Evolutionary conservation across 2,113 vertebrate genomes (phyloP).

Genomic region (Zapus hudsonius): DNA sequence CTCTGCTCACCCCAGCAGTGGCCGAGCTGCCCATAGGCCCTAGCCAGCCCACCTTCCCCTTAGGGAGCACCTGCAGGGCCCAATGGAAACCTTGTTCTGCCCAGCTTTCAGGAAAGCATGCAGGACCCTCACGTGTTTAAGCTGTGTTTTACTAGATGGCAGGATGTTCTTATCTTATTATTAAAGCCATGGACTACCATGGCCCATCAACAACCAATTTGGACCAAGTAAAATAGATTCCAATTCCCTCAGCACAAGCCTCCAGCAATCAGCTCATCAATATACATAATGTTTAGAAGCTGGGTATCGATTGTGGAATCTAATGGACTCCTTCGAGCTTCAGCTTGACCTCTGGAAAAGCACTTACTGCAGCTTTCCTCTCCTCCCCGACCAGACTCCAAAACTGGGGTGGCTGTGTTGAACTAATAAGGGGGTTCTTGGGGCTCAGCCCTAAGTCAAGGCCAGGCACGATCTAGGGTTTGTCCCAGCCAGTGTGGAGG

Average conservation of each 20-base stretch:
- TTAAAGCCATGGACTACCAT: conserved; percentile 75
- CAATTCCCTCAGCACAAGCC: conserved; percentile 80
- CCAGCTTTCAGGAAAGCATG: conserved; percentile 10
- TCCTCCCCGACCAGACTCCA: conserved; percentile 60
- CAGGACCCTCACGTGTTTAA: conserved; percentile 64
- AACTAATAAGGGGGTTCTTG: conserved; percentile 2
- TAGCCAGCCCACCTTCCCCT: background rate
- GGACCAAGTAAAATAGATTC: conserved; percentile 83
- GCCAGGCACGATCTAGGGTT: background rate
- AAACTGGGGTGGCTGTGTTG: background rate
- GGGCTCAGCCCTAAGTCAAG: conserved; percentile 1
- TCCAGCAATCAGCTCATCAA: conserved; percentile 85
- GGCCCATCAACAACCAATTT: conserved; percentile 83
- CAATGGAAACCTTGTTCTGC: background rate
- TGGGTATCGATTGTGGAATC: conserved; percentile 85
- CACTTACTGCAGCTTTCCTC: conserved; percentile 40
- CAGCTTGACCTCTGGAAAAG: conserved; percentile 78
- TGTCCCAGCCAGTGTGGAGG: background rate
- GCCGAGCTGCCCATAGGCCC: background rate
- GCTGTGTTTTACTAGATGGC: conserved; percentile 61
- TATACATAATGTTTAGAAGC: conserved; percentile 86
- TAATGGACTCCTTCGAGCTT: conserved; percentile 86
- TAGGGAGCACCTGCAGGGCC: background rate
- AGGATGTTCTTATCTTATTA: conserved; percentile 79
- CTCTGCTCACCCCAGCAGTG: background rate